phyloP scores from a whole-genome alignment of 1,140 invertebrate species.

The Leptonema lineaticorne region DNA sequence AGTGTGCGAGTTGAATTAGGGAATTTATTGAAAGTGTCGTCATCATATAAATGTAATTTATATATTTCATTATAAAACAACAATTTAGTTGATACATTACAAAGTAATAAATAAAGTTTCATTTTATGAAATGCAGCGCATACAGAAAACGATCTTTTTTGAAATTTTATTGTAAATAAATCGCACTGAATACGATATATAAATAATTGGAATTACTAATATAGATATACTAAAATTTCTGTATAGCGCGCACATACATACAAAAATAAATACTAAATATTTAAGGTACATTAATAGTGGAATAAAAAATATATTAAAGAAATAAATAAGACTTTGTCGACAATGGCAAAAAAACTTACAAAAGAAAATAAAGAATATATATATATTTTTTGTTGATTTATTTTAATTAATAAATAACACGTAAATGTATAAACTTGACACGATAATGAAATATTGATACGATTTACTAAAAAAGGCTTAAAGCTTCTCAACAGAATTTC shows the following conservation, averaged over 20 bases:
- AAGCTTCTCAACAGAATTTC: not conserved
- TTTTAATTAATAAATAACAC: not conserved
- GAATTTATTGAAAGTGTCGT: not conserved
- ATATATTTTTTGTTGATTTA: too few species aligned
- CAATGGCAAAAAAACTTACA: conserved; percentile 12
- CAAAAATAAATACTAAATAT: not conserved
- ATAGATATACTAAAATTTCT: too few species aligned
- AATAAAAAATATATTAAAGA: not conserved
- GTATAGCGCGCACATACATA: not conserved
- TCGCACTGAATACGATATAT: too few species aligned
- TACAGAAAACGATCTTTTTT: not conserved
- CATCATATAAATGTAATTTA: conserved; percentile 3
- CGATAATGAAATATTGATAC: not conserved
- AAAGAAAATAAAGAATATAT: too few species aligned
- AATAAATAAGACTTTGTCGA: not conserved
- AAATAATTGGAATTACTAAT: too few species aligned
- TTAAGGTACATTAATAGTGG: not conserved
- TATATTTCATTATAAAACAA: conserved; percentile 15
- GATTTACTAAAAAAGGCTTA: not conserved
- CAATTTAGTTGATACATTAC: conserved; percentile 1
- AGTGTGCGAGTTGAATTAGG: not conserved
- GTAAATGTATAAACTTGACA: conserved; percentile 1
- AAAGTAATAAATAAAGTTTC: conserved; percentile 16
- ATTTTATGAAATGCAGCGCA: not conserved
- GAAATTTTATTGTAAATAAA: too few species aligned